Evolutionary conservation across 2,113 vertebrate genomes (phyloP), one percentile per base, ranked within the genome.

Genomic region (Charina bottae): DNA sequence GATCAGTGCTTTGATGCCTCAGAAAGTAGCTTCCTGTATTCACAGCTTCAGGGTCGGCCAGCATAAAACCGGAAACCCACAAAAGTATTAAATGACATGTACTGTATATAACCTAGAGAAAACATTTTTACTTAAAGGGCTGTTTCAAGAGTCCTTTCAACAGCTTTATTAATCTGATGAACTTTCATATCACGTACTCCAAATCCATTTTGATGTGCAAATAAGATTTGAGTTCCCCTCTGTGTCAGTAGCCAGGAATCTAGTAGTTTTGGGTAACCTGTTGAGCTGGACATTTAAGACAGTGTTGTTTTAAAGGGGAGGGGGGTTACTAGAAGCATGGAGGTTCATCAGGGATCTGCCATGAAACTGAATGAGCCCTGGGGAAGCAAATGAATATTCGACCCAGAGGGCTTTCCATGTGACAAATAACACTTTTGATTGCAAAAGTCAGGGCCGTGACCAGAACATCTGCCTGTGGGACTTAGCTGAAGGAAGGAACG

Each of bases 381-480:
- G 8, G 24, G 13, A 49, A 89, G 26, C 9, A 60, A 68, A 28
- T 26, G 12, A 28, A 60, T 33, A 28, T 83, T 53, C 17, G 7
- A 6, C 11, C 15, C 6, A 59, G 24, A 10, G 6, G 54, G 33
- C 24, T 72, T 24, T 3, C 83, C 19, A 90, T 91, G 93, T 91
- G 49, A 91, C 24, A 42, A 12, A 72, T 91, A 72, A 89, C 90
- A 68, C 93, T 83, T 94, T 94, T 89, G n/a, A 19, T 93, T 94
- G 4, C 85, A 1, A 93, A 96, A 99, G 99, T 91, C 99, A 99
- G 96, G 99, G 99, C 24, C 98, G 98, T 23, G 99, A 99, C 97
- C 98, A 98, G 96, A 97, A 91, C 85, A 97, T 99, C 94, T 98
- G 97, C 90, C 17, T 98, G 78, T 99, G 99, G 99, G 98, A 99